Evolutionary conservation across 1,140 invertebrate genomes (phyloP).

Genomic region (Caerostris extrusa): DNA sequence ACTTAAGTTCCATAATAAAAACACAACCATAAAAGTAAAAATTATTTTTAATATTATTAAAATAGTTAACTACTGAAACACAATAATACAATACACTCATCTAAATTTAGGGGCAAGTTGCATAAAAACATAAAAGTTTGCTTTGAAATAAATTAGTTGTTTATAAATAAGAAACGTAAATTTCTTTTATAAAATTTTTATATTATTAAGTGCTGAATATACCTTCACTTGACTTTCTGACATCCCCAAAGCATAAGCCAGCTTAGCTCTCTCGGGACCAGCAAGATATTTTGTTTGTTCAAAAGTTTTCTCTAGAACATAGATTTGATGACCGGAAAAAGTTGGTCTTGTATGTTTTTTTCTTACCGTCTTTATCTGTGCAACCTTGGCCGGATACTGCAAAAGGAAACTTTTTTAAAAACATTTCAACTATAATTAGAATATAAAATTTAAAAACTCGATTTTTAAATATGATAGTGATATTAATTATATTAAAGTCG

Average conservation of each 20-base stretch:
- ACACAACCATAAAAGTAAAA: too few species aligned
- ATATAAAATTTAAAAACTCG: too few species aligned
- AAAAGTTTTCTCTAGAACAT: constrained; percentile 99
- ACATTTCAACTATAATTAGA: too few species aligned
- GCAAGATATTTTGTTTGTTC: constrained; percentile 99
- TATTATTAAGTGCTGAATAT: constrained; percentile 80
- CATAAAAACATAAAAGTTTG: too few species aligned
- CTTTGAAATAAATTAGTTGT: too few species aligned
- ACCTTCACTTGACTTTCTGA: constrained; percentile 99
- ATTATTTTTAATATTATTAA: too few species aligned
- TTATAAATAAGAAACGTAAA: not conserved
- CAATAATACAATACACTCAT: too few species aligned
- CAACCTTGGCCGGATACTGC: constrained; percentile 69
- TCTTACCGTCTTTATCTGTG: constrained; percentile 81
- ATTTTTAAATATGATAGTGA: too few species aligned
- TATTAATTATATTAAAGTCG: too few species aligned
- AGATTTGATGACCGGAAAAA: constrained; percentile 99
- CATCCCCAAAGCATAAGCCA: constrained; percentile 99
- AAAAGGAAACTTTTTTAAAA: not conserved
- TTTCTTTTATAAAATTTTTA: not conserved
- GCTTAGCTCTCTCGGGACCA: constrained; percentile 96
- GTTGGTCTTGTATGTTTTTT: constrained; percentile 95
- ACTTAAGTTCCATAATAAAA: too few species aligned
- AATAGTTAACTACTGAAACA: too few species aligned
- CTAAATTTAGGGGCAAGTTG: too few species aligned